These are phyloP conservation scores for Poeciliopsis paucimaculata DNA, from an alignment of 2,797 vertebrate genomes.

Conservation along the genomic window DNA sequence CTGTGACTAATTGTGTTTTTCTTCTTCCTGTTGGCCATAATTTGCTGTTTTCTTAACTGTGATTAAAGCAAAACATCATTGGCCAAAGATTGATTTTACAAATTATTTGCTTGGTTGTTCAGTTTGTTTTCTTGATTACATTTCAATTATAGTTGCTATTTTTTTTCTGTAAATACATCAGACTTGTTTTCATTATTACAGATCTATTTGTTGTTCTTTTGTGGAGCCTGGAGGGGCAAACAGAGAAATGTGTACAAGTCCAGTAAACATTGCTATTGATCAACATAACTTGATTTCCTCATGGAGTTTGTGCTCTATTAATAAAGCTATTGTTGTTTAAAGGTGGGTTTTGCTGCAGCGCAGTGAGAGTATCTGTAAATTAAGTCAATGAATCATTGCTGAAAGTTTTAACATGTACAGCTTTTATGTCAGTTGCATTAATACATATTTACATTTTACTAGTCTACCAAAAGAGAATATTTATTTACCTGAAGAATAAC, in stretches of 20 bases:
- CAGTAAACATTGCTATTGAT: slow-evolving; percentile 25
- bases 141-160: background rate
- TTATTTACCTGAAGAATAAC: background rate
- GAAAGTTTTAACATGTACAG: background rate
- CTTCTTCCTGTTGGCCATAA: slow-evolving; percentile 2
- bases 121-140: slow-evolving; percentile 1
- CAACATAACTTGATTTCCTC: slow-evolving; percentile 7
- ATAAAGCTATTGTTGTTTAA: slow-evolving; percentile 15
- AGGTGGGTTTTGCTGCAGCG: slow-evolving; percentile 1
- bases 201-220: slow-evolving; percentile 2
- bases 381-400: slow-evolving; percentile 3
- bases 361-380: background rate
- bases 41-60: slow-evolving; percentile 17
- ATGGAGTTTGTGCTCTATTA: slow-evolving; percentile 3
- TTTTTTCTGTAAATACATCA: background rate
- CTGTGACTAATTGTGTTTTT: slow-evolving; percentile 7
- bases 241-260: background rate
- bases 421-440: background rate
- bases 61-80: background rate
- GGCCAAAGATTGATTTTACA: slow-evolving; percentile 4
- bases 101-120: slow-evolving; percentile 22
- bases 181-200: background rate
- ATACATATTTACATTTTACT: background rate
- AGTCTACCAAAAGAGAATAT: background rate
- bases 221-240: background rate